Conservation (phyloP, 2,113 vertebrate genomes). For the Otis tarda region DNA sequence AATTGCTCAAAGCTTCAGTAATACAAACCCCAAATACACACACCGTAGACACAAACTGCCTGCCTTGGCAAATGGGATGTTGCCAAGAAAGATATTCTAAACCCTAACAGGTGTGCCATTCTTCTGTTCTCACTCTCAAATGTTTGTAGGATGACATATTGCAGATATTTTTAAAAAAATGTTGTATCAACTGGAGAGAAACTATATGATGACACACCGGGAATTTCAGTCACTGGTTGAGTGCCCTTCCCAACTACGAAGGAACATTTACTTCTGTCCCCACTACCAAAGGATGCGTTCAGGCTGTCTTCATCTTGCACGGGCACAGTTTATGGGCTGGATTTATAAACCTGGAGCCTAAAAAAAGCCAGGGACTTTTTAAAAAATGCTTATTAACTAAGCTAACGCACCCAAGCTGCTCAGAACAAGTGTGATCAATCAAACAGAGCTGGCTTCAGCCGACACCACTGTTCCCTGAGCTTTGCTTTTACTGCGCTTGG, state of each 20-base stretch:
- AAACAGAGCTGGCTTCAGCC: constrained; percentile 74
- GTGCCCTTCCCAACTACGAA: not conserved
- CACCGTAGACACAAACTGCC: not conserved
- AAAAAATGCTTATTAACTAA: not conserved
- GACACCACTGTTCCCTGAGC: constrained; percentile 84
- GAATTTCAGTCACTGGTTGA: not conserved
- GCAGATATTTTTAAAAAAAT: not conserved
- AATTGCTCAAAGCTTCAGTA: not conserved
- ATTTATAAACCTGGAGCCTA: not conserved
- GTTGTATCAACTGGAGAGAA: not conserved
- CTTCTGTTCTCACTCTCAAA: not conserved
- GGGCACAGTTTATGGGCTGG: not conserved
- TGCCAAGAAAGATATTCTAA: not conserved
- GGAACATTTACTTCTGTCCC: not conserved
- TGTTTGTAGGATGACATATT: not conserved
- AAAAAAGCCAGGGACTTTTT: not conserved
- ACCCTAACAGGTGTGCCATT: not conserved
- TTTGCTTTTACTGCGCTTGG: constrained; percentile 78
- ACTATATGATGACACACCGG: not conserved
- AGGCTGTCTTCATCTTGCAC: not conserved
- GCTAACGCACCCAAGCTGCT: not conserved
- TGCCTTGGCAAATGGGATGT: fast-evolving
- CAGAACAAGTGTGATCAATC: constrained; percentile 11
- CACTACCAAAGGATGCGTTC: not conserved
- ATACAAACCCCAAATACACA: not conserved